Conservation (phyloP, 2,888 invertebrate genomes). For the Meta bourneti region DNA sequence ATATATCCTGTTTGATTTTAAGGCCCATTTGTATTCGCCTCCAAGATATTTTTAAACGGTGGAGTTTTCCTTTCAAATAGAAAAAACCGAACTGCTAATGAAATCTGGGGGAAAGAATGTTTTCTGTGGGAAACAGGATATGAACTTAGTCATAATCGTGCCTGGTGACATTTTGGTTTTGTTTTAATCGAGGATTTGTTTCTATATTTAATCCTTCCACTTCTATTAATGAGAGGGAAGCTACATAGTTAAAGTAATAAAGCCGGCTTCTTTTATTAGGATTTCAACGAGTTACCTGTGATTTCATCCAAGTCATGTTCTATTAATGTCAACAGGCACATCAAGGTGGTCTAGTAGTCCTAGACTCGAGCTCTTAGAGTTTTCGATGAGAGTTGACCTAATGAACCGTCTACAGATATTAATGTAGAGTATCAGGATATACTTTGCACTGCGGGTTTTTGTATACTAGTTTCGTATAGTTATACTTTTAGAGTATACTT, state of each 20-base stretch:
- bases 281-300: slow-evolving; percentile 12
- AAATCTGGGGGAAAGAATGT: background rate
- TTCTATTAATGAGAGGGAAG: background rate
- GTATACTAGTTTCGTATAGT: too few species aligned
- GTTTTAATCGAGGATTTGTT: slow-evolving; percentile 24
- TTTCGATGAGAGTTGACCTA: too few species aligned
- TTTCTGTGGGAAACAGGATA: slow-evolving; percentile 51
- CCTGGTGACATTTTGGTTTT: slow-evolving; percentile 28
- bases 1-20: background rate
- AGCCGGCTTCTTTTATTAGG: background rate
- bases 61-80: background rate
- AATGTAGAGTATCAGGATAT: too few species aligned
- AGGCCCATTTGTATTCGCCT: background rate
- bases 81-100: background rate
- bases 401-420: too few species aligned
- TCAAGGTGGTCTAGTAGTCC: too few species aligned
- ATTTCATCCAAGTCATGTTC: background rate
- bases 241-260: slow-evolving; percentile 17
- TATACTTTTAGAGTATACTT: too few species aligned
- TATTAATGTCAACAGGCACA: too few species aligned
- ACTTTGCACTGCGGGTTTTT: too few species aligned
- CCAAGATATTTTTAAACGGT: background rate
- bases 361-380: too few species aligned
- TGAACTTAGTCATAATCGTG: slow-evolving; percentile 9
- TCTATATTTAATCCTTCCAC: slow-evolving; percentile 14